A percentile compares a stretch with the other conserved stretches of the same genome.
These are phyloP conservation scores for Tauraco hartlaubi DNA, from an alignment of 2,797 vertebrate species.

Conservation along the genomic window DNA sequence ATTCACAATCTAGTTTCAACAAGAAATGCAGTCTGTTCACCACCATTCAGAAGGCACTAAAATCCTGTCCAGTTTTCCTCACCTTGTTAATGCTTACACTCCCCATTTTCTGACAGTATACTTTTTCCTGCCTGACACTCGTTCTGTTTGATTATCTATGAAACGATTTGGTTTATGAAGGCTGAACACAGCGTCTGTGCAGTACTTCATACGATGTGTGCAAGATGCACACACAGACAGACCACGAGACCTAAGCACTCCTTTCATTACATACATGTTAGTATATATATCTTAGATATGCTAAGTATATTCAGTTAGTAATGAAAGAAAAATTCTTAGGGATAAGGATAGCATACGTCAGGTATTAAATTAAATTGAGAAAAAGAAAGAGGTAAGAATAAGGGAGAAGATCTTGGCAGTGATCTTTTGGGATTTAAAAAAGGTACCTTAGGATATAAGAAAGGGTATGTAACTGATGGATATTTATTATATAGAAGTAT, in stretches of 20 bases:
- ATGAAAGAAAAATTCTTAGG: background rate
- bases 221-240: background rate
- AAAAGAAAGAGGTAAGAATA: background rate
- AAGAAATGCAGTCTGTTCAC: background rate
- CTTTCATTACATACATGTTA: background rate
- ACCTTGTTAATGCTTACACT: background rate
- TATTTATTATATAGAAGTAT: background rate
- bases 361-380: background rate
- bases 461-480: background rate
- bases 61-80: background rate
- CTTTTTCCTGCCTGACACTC: background rate
- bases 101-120: background rate
- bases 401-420: background rate
- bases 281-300: background rate
- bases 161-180: background rate
- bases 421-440: background rate
- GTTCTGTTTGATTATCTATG: background rate
- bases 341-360: background rate
- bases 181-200: background rate
- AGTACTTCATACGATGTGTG: background rate
- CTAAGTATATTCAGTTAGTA: background rate
- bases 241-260: background rate
- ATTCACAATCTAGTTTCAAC: background rate
- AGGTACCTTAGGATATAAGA: background rate
- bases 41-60: background rate